These are phyloP conservation scores for Thamnaconus septentrionalis DNA, from an alignment of 2,113 vertebrate genomes.

Conservation along the genomic window DNA sequence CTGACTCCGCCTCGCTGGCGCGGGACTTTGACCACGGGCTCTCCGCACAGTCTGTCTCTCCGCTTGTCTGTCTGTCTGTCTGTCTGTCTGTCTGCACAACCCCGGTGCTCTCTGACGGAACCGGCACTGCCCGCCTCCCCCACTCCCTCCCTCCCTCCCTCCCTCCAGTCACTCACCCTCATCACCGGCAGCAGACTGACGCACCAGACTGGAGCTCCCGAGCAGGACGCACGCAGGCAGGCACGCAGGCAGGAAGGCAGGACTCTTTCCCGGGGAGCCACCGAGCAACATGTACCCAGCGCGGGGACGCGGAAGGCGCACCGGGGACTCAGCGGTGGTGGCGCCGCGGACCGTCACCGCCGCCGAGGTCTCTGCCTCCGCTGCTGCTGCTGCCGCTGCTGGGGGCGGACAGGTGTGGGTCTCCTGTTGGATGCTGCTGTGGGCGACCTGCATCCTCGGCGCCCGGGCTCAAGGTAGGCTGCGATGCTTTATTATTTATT, in stretches of 20 bases:
- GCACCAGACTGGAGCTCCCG: conserved; percentile 37
- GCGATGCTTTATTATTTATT: background rate
- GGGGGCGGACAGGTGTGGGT: conserved; percentile 59
- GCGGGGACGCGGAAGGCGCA: conserved; percentile 59
- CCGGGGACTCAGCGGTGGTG: conserved; percentile 40
- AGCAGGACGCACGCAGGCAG: conserved; percentile 21
- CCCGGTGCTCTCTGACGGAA: conserved; percentile 26
- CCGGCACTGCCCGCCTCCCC: conserved; percentile 23
- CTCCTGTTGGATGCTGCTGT: conserved; percentile 73
- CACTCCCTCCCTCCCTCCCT: background rate
- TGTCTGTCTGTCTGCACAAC: conserved; percentile 3
- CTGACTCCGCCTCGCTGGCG: conserved; percentile 69
- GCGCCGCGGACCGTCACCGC: conserved; percentile 53
- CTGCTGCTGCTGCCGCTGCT: conserved; percentile 11
- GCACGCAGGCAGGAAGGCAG: background rate
- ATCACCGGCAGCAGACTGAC: conserved; percentile 50
- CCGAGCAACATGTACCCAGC: conserved; percentile 76
- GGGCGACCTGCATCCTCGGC: conserved; percentile 47
- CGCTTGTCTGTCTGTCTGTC: conserved; percentile 34
- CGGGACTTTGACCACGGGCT: conserved; percentile 65
- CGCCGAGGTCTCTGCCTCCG: conserved; percentile 3
- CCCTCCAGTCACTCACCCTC: conserved; percentile 49
- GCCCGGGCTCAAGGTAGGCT: conserved; percentile 75
- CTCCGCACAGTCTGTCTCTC: conserved; percentile 18
- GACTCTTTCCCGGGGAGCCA: conserved; percentile 54